Evolutionary conservation across 2,797 vertebrate genomes (phyloP).

Genomic region (Falco concolor): DNA sequence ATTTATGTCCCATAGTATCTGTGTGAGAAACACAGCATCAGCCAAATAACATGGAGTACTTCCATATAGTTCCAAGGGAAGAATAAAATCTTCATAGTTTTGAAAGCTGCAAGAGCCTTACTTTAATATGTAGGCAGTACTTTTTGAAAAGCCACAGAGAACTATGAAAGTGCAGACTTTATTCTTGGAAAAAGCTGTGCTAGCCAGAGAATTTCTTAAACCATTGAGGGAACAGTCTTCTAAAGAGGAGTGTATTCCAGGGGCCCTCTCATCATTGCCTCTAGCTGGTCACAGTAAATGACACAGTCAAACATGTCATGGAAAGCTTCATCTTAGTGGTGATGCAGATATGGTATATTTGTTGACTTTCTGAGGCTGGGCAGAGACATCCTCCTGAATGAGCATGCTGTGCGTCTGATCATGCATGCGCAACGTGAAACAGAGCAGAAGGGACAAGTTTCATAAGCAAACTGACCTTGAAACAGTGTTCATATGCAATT

Average conservation of each 20-base stretch:
- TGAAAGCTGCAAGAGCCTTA: background rate
- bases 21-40: background rate
- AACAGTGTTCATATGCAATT: background rate
- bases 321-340: background rate
- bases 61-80: background rate
- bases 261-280: background rate
- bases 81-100: constrained; percentile 26
- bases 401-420: background rate
- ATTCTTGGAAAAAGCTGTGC: background rate
- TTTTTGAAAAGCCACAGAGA: background rate
- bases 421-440: background rate
- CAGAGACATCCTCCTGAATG: background rate
- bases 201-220: background rate
- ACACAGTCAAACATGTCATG: background rate
- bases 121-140: background rate
- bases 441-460: background rate
- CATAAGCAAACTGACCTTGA: background rate
- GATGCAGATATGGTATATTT: background rate
- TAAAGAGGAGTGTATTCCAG: background rate
- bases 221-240: background rate
- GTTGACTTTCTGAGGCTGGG: background rate
- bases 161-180: background rate
- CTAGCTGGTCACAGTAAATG: background rate
- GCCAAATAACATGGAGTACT: background rate
- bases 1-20: background rate